phyloP scores from a whole-genome alignment of 2,888 invertebrate genomes.

The Epicampocera succincta region DNA sequence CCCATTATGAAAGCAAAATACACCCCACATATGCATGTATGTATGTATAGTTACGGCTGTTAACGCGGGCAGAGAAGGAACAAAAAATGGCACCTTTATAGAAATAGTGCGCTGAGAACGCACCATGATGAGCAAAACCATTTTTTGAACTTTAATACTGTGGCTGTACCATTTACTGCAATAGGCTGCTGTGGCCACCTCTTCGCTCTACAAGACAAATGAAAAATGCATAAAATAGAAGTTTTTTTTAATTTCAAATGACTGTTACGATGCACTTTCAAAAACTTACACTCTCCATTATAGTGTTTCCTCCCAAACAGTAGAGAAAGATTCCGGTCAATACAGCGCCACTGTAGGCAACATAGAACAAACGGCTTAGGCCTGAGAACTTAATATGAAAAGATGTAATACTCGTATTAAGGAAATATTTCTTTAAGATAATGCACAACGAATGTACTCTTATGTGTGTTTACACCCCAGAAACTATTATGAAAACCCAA shows the following conservation, averaged over 20 bases:
- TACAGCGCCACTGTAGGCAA: conserved; percentile 75
- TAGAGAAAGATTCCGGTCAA: conserved; percentile 74
- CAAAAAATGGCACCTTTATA: conserved; percentile 76
- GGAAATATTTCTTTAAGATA: too few relatives aligned
- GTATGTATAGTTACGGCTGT: conserved; percentile 73
- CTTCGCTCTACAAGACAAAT: conserved; percentile 65
- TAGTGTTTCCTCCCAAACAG: conserved; percentile 75
- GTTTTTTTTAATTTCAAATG: not conserved
- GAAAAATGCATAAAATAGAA: not conserved
- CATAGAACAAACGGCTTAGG: conserved; percentile 75
- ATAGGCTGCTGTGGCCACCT: conserved; percentile 72
- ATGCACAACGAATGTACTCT: too few relatives aligned
- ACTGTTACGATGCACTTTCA: not conserved
- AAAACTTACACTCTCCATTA: conserved; percentile 74
- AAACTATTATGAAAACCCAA: too few relatives aligned
- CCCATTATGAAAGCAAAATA: not conserved
- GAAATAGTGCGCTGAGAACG: conserved; percentile 74
- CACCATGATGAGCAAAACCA: conserved; percentile 74
- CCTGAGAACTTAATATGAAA: conserved; percentile 74
- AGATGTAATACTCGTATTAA: not conserved
- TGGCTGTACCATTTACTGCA: conserved; percentile 75
- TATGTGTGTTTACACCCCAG: too few relatives aligned
- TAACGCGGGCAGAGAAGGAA: conserved; percentile 75
- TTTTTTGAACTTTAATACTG: conserved; percentile 74
- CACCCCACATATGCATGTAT: not conserved